Evolutionary conservation across 2,888 invertebrate genomes (phyloP).

Genomic region (Ferdinandea cuprea): DNA sequence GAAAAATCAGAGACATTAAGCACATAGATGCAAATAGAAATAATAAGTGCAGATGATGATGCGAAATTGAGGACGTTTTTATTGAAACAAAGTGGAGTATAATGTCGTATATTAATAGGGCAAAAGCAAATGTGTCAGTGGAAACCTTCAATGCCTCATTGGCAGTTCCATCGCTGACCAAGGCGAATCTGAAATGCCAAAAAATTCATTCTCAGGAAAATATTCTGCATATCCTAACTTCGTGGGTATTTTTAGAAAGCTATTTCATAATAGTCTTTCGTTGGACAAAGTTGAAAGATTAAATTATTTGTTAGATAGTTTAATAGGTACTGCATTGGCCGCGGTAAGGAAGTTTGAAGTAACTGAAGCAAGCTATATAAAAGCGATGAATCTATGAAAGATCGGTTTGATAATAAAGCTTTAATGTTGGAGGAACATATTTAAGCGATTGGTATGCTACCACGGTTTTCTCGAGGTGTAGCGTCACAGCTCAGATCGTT

Average conservation of each 20-base stretch:
- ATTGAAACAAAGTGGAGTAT: conserved; percentile 4
- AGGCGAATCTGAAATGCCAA: conserved; percentile 2
- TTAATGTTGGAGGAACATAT: conserved; percentile 68
- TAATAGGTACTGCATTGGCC: conserved; percentile 31
- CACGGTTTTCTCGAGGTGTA: conserved; percentile 14
- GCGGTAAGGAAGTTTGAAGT: conserved; percentile 56
- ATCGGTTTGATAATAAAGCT: conserved; percentile 65
- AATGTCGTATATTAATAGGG: background rate
- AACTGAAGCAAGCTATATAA: conserved; percentile 60
- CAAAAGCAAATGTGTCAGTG: background rate
- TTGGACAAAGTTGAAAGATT: conserved; percentile 47
- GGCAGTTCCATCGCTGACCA: background rate
- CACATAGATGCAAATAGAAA: too few relatives aligned
- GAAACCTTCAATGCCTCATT: background rate
- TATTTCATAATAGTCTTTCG: background rate
- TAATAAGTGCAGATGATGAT: too few relatives aligned
- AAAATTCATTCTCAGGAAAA: conserved; percentile 61
- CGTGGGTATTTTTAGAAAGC: conserved; percentile 58
- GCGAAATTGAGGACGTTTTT: background rate
- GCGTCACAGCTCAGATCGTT: conserved; percentile 28
- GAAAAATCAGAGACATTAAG: too few relatives aligned
- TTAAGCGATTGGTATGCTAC: conserved; percentile 41
- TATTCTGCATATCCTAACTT: conserved; percentile 63
- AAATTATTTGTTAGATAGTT: conserved; percentile 18
- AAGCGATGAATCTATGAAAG: conserved; percentile 52